Percentiles rank a stretch among this genome's conserved stretches.
Conservation (phyloP, 2,888 invertebrate genomes). For the Cerastis leucographa region DNA sequence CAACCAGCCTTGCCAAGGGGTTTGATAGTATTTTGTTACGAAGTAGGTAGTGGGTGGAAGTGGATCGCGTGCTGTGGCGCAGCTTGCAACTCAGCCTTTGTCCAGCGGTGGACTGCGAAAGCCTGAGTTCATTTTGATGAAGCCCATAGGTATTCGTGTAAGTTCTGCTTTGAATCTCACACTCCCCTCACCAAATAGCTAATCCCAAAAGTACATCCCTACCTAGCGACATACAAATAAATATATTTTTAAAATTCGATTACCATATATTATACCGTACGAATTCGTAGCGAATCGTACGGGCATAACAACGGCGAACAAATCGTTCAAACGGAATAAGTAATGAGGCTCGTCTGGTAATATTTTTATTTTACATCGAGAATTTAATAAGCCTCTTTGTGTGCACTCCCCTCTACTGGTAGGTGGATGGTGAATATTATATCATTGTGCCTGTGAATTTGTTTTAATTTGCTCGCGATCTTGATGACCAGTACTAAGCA, state of each 20-base stretch:
- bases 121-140: background rate
- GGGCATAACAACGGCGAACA: constrained; percentile 66
- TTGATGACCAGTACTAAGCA: background rate
- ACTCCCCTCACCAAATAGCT: background rate
- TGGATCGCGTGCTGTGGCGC: background rate
- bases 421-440: constrained; percentile 58
- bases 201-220: background rate
- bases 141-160: background rate
- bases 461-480: constrained; percentile 3
- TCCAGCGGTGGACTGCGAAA: background rate
- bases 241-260: constrained; percentile 57
- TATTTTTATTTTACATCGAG: constrained; percentile 81
- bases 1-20: background rate
- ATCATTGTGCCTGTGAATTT: constrained; percentile 21
- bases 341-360: constrained; percentile 79
- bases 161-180: background rate
- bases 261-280: constrained; percentile 59
- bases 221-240: constrained; percentile 27
- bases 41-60: background rate
- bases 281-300: constrained; percentile 51
- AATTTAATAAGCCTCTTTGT: constrained; percentile 81
- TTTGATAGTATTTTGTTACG: background rate
- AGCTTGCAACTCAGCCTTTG: background rate
- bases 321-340: constrained; percentile 86
- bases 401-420: constrained; percentile 49